Conservation (phyloP, 2,888 invertebrate genomes). For the Phaonia tiefii region DNA sequence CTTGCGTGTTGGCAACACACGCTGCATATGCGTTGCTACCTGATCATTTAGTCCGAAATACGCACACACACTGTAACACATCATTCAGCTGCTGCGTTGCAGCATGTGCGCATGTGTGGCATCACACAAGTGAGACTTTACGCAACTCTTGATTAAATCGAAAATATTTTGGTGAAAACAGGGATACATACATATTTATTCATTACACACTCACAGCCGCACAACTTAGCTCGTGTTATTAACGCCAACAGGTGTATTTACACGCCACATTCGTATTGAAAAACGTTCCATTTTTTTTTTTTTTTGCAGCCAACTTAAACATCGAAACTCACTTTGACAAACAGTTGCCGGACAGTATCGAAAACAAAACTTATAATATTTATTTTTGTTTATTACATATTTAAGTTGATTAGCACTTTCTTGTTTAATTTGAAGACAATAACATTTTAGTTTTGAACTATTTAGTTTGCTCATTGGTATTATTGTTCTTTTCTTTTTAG, state of each 20-base stretch:
- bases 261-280: no score
- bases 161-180: no score
- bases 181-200: no score
- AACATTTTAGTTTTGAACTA: no score
- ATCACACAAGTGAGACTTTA: no score
- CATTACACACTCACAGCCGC: conserved; percentile 1
- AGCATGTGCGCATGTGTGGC: neutral
- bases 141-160: no score
- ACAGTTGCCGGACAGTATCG: no score
- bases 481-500: conserved; percentile 70
- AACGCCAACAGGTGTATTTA: conserved; percentile 61
- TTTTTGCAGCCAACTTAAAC: no score
- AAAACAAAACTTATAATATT: neutral
- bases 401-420: neutral
- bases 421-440: no score
- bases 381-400: no score
- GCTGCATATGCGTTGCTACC: conserved; percentile 9
- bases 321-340: no score
- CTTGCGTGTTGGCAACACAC: conserved; percentile 60
- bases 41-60: neutral
- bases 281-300: no score
- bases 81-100: conserved; percentile 2
- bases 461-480: conserved; percentile 14
- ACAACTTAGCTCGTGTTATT: conserved; percentile 54
- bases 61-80: neutral